A percentile compares a stretch with the other conserved stretches of the same genome.
Evolutionary conservation across 2,797 vertebrate species (phyloP).

Genomic region (Myripristis jacobus): DNA sequence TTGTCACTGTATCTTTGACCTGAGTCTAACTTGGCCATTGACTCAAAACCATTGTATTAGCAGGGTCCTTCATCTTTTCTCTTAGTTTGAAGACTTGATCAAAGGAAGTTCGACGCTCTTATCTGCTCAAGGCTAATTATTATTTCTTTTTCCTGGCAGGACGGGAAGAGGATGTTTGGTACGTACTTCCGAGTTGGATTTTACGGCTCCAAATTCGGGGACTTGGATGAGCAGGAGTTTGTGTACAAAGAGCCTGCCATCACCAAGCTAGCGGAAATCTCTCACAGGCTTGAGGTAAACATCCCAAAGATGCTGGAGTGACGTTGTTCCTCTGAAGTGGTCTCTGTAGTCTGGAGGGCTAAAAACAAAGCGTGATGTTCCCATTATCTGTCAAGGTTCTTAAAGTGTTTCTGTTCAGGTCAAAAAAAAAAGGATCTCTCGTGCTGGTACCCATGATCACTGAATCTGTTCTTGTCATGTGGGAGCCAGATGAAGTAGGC

Average conservation of each 20-base stretch:
- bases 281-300: constrained; percentile 94
- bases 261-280: constrained; percentile 98
- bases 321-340: constrained; percentile 40
- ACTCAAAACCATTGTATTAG: too few species aligned
- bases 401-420: too few species aligned
- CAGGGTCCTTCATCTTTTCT: not conserved
- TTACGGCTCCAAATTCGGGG: constrained; percentile 97
- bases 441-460: not conserved
- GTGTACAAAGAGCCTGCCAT: constrained; percentile 99
- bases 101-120: not conserved
- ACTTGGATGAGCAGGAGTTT: constrained; percentile 98
- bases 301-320: not conserved
- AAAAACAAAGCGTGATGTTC: not conserved
- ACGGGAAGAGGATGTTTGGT: constrained; percentile 99
- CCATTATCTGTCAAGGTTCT: too few species aligned
- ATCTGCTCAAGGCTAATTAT: constrained; percentile 8
- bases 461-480: not conserved
- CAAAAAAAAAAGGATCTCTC: too few species aligned
- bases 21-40: not conserved
- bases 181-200: constrained; percentile 98
- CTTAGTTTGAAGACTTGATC: not conserved
- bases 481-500: not conserved
- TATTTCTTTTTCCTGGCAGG: constrained; percentile 76
- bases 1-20: not conserved
- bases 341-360: not conserved